A percentile compares a stretch with the other conserved stretches of the same genome.
These are phyloP conservation scores for Pseudomyrmex pallidus DNA, from an alignment of 1,140 invertebrate genomes.

Conservation along the genomic window DNA sequence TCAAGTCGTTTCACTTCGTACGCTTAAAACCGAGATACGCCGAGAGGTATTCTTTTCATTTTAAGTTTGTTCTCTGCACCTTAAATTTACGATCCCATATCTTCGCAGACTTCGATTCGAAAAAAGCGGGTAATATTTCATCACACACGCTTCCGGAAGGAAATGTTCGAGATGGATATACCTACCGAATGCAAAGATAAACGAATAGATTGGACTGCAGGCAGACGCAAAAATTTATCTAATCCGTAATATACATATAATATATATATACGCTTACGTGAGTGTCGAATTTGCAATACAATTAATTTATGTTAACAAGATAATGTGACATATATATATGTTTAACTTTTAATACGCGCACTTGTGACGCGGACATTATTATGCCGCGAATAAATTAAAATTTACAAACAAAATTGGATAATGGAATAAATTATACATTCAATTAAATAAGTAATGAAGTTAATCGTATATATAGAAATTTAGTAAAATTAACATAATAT, in stretches of 20 bases:
- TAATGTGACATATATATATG: neutral
- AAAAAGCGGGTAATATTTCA: conserved; percentile 50
- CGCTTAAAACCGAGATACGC: conserved; percentile 51
- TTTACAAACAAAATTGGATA: conserved; percentile 15
- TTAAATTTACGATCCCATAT: conserved; percentile 45
- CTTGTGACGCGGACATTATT: conserved; percentile 12
- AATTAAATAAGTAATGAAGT: neutral
- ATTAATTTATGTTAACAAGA: conserved; percentile 24
- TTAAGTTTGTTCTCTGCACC: conserved; percentile 35
- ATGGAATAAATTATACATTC: conserved; percentile 29
- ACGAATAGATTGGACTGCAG: neutral
- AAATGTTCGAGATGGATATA: neutral
- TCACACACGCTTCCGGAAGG: neutral
- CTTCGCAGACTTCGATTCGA: conserved; percentile 38
- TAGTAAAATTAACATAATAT: too few relatives aligned
- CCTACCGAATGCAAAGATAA: neutral
- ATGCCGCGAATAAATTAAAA: conserved; percentile 5
- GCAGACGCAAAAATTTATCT: conserved; percentile 12
- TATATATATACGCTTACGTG: neutral
- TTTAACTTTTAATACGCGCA: conserved; percentile 29
- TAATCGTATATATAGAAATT: neutral
- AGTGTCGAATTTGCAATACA: conserved; percentile 2
- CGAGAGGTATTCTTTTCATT: conserved; percentile 55
- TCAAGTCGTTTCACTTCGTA: conserved; percentile 42
- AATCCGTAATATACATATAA: neutral